Conservation (phyloP, 2,797 vertebrate genomes). For the Loriculus beryllinus region DNA sequence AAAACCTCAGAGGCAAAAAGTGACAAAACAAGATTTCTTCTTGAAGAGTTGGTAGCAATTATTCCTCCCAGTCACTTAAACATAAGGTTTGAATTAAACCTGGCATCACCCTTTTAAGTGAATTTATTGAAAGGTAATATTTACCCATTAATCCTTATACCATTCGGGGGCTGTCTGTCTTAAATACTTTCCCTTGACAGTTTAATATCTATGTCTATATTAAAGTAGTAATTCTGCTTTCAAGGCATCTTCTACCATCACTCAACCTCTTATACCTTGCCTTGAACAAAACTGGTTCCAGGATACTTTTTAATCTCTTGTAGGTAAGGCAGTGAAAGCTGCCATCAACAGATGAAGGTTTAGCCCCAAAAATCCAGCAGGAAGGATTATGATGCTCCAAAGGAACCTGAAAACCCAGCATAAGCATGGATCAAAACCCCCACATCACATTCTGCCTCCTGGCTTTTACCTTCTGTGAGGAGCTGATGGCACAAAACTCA, state of each 20-base stretch:
- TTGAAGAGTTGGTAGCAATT: not conserved
- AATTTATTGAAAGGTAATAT: not conserved
- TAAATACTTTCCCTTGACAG: not conserved
- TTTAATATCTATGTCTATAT: slow-evolving; percentile 10
- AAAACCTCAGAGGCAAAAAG: not conserved
- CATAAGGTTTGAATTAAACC: not conserved
- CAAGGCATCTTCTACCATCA: not conserved
- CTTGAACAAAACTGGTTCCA: not conserved
- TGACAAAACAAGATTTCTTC: not conserved
- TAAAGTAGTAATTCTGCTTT: not conserved
- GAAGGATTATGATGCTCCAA: not conserved
- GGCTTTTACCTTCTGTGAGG: not conserved
- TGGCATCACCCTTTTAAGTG: not conserved
- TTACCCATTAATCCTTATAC: not conserved
- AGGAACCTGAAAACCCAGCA: not conserved
- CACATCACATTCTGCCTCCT: not conserved
- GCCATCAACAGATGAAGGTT: not conserved
- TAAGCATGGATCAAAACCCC: not conserved
- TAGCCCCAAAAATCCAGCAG: not conserved
- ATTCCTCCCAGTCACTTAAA: not conserved
- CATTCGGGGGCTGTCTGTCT: not conserved
- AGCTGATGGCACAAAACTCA: not conserved
- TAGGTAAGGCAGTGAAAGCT: not conserved
- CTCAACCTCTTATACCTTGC: not conserved
- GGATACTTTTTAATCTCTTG: not conserved